phyloP scores from a whole-genome alignment of 2,797 vertebrate genomes.

The Lophotriccus pileatus region DNA sequence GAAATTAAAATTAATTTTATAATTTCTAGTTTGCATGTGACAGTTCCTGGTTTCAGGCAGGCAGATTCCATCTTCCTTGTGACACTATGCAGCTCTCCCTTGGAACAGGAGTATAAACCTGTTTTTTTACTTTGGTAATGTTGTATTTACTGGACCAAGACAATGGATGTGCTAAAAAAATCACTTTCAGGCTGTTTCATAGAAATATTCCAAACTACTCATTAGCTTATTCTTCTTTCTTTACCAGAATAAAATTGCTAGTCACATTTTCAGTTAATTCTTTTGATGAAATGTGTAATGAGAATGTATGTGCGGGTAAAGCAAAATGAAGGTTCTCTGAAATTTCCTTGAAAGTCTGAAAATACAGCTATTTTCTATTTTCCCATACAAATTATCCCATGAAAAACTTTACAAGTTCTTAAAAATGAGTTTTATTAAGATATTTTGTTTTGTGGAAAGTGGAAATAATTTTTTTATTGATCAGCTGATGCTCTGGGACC shows the following conservation, averaged over 20 bases:
- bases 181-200: background rate
- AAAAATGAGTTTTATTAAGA: background rate
- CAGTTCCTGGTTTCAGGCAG: background rate
- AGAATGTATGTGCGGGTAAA: background rate
- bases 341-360: background rate
- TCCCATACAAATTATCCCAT: background rate
- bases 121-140: background rate
- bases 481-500: background rate
- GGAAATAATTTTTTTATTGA: background rate
- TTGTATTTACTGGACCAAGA: background rate
- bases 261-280: background rate
- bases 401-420: background rate
- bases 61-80: background rate
- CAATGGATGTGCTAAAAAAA: background rate
- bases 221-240: background rate
- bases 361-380: background rate
- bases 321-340: background rate
- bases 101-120: background rate
- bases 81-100: background rate
- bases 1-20: slow-evolving; percentile 25
- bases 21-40: background rate
- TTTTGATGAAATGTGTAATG: background rate
- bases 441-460: background rate
- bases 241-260: background rate
- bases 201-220: background rate